These are phyloP conservation scores for Stenichneumon culpator DNA, from an alignment of 2,888 invertebrate genomes.

Conservation along the genomic window DNA sequence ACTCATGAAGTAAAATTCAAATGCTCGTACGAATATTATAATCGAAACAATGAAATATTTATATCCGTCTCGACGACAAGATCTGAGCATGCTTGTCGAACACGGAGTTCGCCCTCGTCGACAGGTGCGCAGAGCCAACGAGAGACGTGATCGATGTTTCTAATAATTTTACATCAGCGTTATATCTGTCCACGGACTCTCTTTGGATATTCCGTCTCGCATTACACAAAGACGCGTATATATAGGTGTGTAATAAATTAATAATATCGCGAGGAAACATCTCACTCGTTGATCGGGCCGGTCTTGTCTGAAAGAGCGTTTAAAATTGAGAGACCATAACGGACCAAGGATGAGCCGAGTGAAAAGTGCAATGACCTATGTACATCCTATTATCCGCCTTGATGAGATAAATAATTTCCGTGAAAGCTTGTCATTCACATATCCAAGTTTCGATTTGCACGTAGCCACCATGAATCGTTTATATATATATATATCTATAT, in stretches of 20 bases:
- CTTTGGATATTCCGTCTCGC: constrained; percentile 19
- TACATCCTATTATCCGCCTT: constrained; percentile 39
- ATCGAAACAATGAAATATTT: constrained; percentile 15
- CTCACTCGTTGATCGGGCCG: neutral
- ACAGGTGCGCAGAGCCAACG: constrained; percentile 53
- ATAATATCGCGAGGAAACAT: neutral
- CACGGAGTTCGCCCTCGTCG: constrained; percentile 33
- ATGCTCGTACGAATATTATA: neutral
- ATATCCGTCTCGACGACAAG: constrained; percentile 37
- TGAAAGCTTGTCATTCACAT: constrained; percentile 62
- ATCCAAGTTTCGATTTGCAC: constrained; percentile 43
- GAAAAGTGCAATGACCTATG: constrained; percentile 45
- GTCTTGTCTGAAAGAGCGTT: neutral
- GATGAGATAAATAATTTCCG: constrained; percentile 62
- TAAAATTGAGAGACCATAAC: neutral
- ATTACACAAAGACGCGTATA: constrained; percentile 8
- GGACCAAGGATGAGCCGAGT: neutral
- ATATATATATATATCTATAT: neutral
- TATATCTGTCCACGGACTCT: neutral
- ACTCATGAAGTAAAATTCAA: neutral
- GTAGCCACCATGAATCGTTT: constrained; percentile 17
- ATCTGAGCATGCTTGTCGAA: constrained; percentile 43
- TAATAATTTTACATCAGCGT: constrained; percentile 39
- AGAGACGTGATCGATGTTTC: constrained; percentile 57
- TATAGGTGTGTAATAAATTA: neutral